phyloP scores from a whole-genome alignment of 2,113 vertebrate species.

The Laticauda laticaudata region DNA sequence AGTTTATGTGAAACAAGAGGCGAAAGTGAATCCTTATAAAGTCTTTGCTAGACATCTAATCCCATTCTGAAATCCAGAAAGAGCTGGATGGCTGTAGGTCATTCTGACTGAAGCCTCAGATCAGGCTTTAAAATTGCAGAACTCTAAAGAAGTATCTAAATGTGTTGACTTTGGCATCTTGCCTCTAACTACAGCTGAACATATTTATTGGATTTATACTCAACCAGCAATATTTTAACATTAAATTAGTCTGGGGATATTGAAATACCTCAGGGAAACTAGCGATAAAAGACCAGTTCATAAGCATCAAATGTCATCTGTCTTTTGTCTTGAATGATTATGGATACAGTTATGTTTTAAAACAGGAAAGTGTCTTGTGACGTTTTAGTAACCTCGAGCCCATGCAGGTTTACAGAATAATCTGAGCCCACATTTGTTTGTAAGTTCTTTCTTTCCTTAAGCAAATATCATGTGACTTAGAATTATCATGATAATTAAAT shows the following conservation, averaged over 20 bases:
- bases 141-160: background rate
- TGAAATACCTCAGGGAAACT: background rate
- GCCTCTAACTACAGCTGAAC: background rate
- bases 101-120: background rate
- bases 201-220: background rate
- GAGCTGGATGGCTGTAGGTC: background rate
- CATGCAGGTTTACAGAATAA: background rate
- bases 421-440: background rate
- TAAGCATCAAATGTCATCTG: background rate
- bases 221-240: background rate
- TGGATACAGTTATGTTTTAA: background rate
- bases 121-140: background rate
- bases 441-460: background rate
- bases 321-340: background rate
- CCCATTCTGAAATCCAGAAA: background rate
- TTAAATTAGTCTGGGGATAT: slow-evolving; percentile 2
- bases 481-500: background rate
- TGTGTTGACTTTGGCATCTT: background rate
- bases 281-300: background rate
- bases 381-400: background rate
- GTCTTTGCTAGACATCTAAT: background rate
- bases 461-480: background rate
- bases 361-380: background rate
- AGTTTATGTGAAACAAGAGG: background rate
- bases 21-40: background rate